A percentile compares a stretch with the other conserved stretches of the same genome.
Evolutionary conservation across 2,888 invertebrate species (phyloP).

Genomic region (Tholera decimalis): DNA sequence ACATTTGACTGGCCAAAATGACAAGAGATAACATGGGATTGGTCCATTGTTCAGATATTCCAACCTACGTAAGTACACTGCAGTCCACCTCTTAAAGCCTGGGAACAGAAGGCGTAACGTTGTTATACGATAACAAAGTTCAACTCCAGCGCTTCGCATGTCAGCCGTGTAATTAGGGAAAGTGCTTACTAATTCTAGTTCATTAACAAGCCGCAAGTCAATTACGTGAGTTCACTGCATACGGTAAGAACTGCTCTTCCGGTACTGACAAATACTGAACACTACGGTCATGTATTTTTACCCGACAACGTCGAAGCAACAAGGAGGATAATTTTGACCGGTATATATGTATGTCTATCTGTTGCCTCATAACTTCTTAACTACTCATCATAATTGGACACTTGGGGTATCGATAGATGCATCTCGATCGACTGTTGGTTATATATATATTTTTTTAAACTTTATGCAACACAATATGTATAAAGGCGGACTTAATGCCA

Average conservation of each 20-base stretch:
- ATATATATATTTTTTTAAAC: too few relatives aligned
- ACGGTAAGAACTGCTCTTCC: conserved; percentile 41
- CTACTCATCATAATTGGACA: too few relatives aligned
- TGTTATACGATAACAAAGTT: conserved; percentile 39
- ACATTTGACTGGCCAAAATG: too few relatives aligned
- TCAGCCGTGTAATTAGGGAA: conserved; percentile 52
- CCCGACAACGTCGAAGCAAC: neutral
- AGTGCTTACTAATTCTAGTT: conserved; percentile 53
- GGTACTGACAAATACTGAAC: neutral
- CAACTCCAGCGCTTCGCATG: conserved; percentile 28
- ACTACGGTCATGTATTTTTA: neutral
- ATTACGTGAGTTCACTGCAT: conserved; percentile 42
- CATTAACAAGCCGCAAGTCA: conserved; percentile 47
- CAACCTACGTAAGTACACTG: neutral
- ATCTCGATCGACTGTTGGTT: too few relatives aligned
- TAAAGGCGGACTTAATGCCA: too few relatives aligned
- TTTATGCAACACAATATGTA: too few relatives aligned
- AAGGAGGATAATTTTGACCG: too few relatives aligned
- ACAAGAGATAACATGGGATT: too few relatives aligned
- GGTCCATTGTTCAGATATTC: too few relatives aligned
- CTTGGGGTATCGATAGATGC: too few relatives aligned
- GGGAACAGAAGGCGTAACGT: conserved; percentile 22
- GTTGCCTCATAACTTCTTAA: too few relatives aligned
- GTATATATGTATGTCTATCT: too few relatives aligned
- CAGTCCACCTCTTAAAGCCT: neutral